phyloP scores from a whole-genome alignment of 30 jellyfish, hydroid and myxozoan species.

The Hydractinia echinata region DNA sequence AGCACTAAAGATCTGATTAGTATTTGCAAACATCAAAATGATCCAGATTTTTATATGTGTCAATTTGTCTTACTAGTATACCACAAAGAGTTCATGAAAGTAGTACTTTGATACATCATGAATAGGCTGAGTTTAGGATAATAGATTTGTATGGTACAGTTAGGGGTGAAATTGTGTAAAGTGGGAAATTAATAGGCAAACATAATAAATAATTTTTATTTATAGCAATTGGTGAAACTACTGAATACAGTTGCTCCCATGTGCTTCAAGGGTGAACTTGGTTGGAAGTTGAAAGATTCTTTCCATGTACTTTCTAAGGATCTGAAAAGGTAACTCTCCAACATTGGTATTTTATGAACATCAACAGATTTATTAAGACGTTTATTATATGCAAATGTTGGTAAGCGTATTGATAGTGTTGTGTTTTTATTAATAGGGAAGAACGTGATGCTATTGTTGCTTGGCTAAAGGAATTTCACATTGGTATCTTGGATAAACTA shows the following conservation, averaged over 20 bases:
- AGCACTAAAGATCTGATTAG: no score
- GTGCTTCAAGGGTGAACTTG: conserved; percentile 72
- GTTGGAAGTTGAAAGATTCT: conserved; percentile 70
- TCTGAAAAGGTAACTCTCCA: conserved; percentile 39
- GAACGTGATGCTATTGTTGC: conserved; percentile 19
- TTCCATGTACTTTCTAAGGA: conserved; percentile 51
- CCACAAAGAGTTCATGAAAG: no score
- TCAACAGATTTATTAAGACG: neutral
- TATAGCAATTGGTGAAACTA: conserved; percentile 45
- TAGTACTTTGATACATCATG: no score
- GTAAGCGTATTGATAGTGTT: neutral
- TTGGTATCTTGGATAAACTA: conserved; percentile 40
- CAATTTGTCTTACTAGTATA: no score
- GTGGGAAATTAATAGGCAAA: no score
- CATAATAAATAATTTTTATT: neutral
- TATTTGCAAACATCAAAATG: no score
- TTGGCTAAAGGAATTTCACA: conserved; percentile 50
- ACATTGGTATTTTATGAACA: neutral
- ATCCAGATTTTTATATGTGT: no score
- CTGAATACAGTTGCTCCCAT: conserved; percentile 63
- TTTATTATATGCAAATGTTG: neutral
- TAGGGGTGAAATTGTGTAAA: no score
- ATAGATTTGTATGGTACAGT: no score
- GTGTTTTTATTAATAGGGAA: neutral
- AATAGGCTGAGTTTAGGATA: no score